Conservation (phyloP, 2,797 vertebrate genomes). For the Novumbra hubbsi region DNA sequence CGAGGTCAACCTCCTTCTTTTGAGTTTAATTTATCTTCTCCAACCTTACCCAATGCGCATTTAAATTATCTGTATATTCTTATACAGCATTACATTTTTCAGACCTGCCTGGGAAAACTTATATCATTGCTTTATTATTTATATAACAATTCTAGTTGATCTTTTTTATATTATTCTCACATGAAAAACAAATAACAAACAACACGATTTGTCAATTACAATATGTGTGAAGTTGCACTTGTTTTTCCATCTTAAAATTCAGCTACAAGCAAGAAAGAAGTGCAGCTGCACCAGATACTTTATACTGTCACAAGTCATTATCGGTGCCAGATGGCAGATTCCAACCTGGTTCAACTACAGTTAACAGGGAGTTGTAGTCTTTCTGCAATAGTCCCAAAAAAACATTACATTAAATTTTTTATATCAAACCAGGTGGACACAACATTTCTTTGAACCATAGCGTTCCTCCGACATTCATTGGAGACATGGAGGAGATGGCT, state of each 20-base stretch:
- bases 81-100: background rate
- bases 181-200: background rate
- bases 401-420: conserved; percentile 53
- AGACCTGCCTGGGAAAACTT: background rate
- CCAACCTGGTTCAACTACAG: background rate
- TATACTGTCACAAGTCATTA: background rate
- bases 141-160: background rate
- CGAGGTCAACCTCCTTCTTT: background rate
- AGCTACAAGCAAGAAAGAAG: background rate
- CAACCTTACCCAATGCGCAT: conserved; percentile 15
- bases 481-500: conserved; percentile 47
- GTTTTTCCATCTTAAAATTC: background rate
- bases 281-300: background rate
- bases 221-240: background rate
- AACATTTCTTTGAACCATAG: conserved; percentile 48
- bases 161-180: background rate
- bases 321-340: background rate
- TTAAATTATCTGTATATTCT: too few species aligned
- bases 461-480: conserved; percentile 45
- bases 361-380: background rate
- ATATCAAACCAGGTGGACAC: conserved; percentile 61
- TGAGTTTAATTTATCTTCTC: conserved; percentile 1
- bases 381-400: background rate
- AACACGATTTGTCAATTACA: background rate
- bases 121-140: background rate